phyloP scores from a whole-genome alignment of 2,888 invertebrate genomes.

The Crioceris asparagi region DNA sequence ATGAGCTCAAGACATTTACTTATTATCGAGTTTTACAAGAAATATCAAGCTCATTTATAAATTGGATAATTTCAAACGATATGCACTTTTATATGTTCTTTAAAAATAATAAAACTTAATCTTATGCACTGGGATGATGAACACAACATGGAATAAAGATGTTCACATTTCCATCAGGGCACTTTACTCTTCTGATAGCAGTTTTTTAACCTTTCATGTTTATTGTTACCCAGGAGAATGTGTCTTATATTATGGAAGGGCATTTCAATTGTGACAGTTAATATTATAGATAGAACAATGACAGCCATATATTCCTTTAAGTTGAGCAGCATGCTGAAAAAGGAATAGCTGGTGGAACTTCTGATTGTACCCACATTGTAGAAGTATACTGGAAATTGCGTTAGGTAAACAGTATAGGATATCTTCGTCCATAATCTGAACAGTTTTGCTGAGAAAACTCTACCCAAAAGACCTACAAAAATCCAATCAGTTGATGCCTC shows the following conservation, averaged over 20 bases:
- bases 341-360: conserved; percentile 46
- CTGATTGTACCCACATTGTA: conserved; percentile 54
- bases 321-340: conserved; percentile 47
- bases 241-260: conserved; percentile 60
- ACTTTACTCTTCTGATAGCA: too few species aligned
- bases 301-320: conserved; percentile 49
- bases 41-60: too few species aligned
- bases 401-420: conserved; percentile 60
- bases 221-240: conserved; percentile 36
- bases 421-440: conserved; percentile 55
- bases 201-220: too few species aligned
- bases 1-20: too few species aligned
- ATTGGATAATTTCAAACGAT: too few species aligned
- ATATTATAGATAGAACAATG: conserved; percentile 41
- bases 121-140: too few species aligned
- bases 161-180: too few species aligned
- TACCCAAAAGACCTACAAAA: conserved; percentile 43
- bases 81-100: too few species aligned
- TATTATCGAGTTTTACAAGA: too few species aligned
- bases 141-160: too few species aligned
- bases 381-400: conserved; percentile 62
- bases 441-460: conserved; percentile 47
- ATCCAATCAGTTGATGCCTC: neutral
- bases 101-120: too few species aligned
- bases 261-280: conserved; percentile 54